Base-by-base conservation (phyloP, 2,888 invertebrate genomes). In the Andrena bucephala region DNA sequence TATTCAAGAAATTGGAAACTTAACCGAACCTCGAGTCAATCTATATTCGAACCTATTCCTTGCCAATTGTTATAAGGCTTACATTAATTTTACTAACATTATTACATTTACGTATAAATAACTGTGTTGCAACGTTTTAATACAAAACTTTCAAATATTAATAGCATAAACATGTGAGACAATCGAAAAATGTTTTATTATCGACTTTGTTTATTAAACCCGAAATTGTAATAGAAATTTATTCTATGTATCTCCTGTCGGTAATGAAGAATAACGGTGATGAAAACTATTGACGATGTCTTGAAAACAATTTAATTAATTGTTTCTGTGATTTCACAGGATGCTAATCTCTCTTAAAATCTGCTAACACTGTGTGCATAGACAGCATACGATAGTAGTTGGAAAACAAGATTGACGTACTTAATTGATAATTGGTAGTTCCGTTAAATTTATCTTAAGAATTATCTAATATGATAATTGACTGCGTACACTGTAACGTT, bases 361-460 rank as follows among this genome's bases (percentile, higher is more conserved):
- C 42, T 42, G 42, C 42, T 20, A 20, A 52, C 8, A 52, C n/a
- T 20, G 7, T 52, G 8, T 52, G 8, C 20, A 20, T 8, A 20
- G 2, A 20, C 8, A 52, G 16, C 42, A 16, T 36, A 20, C 20
- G 24, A 7, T 57, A 20, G 54, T 24, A 24, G 10, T 57, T 27
- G 10, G 4, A 8, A 57, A 24, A 57, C 10, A 27, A 20, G 10
- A 57, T 57, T 57, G 10, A 31, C 31, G 31, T 76, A 31, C 5
- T n/a, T 29, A 52, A 29, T 33, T 67, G n/a, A 36, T 69, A 31
- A 57, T 62, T 77, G 63, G 73, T 76, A 69, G 57, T 67, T 84
- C 80, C 65, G 60, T 31, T 83, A 69, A 66, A 79, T 81, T 81
- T 85, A 82, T 77, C 75, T 62, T 31, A 42, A 77, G 31, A 67